Conservation (phyloP, 92 coral and sea anemone genomes). For the Micromussa lordhowensis region DNA sequence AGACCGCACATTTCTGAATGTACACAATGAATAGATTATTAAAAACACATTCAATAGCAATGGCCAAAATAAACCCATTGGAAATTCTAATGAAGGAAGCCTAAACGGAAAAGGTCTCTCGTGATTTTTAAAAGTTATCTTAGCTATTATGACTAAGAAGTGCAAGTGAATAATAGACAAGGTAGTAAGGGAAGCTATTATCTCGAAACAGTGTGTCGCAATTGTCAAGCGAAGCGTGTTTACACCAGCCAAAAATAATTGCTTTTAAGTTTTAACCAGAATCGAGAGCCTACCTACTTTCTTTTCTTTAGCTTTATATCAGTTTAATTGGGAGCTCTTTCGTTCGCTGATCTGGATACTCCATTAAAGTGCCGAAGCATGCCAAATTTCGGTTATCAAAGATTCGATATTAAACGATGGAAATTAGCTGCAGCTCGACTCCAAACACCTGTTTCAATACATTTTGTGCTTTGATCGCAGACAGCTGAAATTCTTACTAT, state of each 20-base stretch:
- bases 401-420: conserved; percentile 64
- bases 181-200: conserved; percentile 55
- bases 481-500: conserved; percentile 49
- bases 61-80: conserved; percentile 84
- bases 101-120: conserved; percentile 40
- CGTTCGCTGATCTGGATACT: conserved; percentile 34
- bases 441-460: conserved; percentile 70
- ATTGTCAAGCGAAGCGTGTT: conserved; percentile 81
- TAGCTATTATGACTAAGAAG: conserved; percentile 50
- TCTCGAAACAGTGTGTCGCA: conserved; percentile 79
- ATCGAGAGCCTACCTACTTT: conserved; percentile 17
- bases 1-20: conserved; percentile 81
- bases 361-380: conserved; percentile 61
- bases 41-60: conserved; percentile 88
- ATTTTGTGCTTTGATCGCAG: conserved; percentile 48
- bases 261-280: conserved; percentile 46
- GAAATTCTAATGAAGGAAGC: conserved; percentile 79
- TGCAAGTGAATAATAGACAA: conserved; percentile 48
- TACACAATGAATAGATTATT: conserved; percentile 95
- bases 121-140: conserved; percentile 57
- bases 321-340: conserved; percentile 29
- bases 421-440: conserved; percentile 52
- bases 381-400: conserved; percentile 71
- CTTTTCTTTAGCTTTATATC: conserved; percentile 18
- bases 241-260: conserved; percentile 77